Base-by-base conservation (phyloP, 2,888 invertebrate genomes). In the Omphaloscelis lunosa region DNA sequence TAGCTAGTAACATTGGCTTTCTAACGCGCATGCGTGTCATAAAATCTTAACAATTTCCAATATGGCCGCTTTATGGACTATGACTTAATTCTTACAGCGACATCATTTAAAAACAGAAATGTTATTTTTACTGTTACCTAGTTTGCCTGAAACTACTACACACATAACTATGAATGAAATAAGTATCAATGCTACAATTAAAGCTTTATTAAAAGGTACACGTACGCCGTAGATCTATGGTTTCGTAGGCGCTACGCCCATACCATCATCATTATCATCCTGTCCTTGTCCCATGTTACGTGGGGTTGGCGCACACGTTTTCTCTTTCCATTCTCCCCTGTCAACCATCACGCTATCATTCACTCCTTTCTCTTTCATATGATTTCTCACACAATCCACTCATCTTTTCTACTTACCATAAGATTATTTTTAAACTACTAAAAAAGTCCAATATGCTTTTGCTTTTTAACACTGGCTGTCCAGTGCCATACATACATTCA, bases 21-120 rank as follows among this genome's bases (percentile, higher is more conserved):
- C 73, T 65, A 75, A 70, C 80, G 92, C 95, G 95, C 96, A 94
- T 92, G 95, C 94, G 93, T 90, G 65, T 61, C 77, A 77, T 78
- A 77, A 72, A 85, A 62, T 68, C 78, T 81, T 75, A 83, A 79
- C 87, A 88, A 90, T 89, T 89, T 90, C 86, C 93, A 95, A 94
- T 86, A 95, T 94, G 95, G 93, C 92, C 65, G 89, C 88, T 83
- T 86, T 82, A 83, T 82, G 83, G 82, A 75, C 78, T 81, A 86
- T 76, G 77, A 72, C 84, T 82, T 84, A 79, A 82, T 85, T 83
- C 62, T 74, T 75, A 70, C 51, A 77, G 82, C 85, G 72, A 81
- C 82, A 84, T 79, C 53, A 75, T 75, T n/a, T 79, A 6, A 34
- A 73, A 82, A 77, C 56, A 61, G 67, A 27, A 69, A 75, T 63